Conservation (phyloP, 2,888 invertebrate genomes). For the Amblyjoppa fuscipennis region DNA sequence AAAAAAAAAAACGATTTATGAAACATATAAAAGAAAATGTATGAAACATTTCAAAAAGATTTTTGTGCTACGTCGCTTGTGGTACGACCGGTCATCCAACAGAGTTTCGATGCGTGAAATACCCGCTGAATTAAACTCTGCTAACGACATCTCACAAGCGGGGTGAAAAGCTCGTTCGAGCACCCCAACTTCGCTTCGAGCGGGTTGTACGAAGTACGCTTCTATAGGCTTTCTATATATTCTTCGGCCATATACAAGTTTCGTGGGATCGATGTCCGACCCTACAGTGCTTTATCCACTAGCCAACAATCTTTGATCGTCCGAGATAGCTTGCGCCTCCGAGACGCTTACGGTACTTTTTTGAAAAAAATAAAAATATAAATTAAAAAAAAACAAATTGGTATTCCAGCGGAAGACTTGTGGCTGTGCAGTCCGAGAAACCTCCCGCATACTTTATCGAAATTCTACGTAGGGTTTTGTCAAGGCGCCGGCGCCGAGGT, state of each 20-base stretch:
- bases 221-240: background rate
- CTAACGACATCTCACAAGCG: background rate
- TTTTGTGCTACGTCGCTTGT: too few relatives aligned
- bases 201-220: background rate
- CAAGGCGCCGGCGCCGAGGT: slow-evolving; percentile 60
- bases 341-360: background rate
- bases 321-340: too few relatives aligned
- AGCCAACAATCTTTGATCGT: background rate
- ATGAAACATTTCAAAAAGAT: too few relatives aligned
- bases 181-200: background rate
- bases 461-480: slow-evolving; percentile 47
- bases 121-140: background rate
- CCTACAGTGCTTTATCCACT: background rate
- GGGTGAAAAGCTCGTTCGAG: background rate
- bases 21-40: too few relatives aligned
- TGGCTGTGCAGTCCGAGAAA: background rate
- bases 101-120: too few relatives aligned
- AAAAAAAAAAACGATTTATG: too few relatives aligned
- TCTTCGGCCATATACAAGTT: background rate
- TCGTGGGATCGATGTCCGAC: slow-evolving; percentile 16
- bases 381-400: background rate
- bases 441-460: slow-evolving; percentile 14
- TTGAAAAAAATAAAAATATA: background rate
- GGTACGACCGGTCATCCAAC: too few relatives aligned
- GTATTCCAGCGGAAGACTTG: background rate